phyloP scores from a whole-genome alignment of 23 tunicate genomes.

The Ascidia mentula region DNA sequence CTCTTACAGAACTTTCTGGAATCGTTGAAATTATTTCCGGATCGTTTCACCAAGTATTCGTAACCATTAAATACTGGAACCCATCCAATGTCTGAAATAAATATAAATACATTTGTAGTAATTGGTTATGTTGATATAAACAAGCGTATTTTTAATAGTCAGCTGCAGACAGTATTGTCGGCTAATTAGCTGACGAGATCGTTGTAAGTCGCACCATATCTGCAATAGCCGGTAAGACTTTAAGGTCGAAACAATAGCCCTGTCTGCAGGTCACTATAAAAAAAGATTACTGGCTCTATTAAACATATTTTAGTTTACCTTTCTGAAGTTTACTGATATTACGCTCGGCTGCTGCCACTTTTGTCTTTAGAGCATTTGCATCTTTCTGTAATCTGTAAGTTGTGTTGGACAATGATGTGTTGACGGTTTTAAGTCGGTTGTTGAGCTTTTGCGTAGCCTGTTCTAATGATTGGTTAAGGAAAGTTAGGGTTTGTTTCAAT shows the following conservation, averaged over 20 bases:
- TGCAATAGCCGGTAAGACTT: too few species aligned
- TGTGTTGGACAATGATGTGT: not conserved
- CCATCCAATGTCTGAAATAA: conserved; percentile 22
- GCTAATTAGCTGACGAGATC: too few species aligned
- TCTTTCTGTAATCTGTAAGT: not conserved
- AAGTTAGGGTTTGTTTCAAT: not conserved
- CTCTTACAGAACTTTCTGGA: conserved; percentile 10
- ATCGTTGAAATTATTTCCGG: not conserved
- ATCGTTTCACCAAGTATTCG: conserved; percentile 5
- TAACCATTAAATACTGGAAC: conserved; percentile 19
- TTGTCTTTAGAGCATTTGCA: not conserved
- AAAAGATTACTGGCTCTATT: too few species aligned
- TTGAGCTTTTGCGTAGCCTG: not conserved
- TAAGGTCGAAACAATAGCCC: too few species aligned
- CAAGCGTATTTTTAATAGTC: not conserved
- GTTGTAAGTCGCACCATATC: too few species aligned
- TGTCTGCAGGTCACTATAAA: too few species aligned
- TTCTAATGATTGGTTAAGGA: not conserved
- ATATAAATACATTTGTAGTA: not conserved
- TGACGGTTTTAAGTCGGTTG: not conserved
- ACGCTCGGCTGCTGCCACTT: not conserved
- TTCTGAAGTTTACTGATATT: not conserved
- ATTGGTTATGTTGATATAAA: not conserved
- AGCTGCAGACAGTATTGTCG: not conserved
- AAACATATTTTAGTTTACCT: too few species aligned